Conservation (phyloP, 1,140 invertebrate genomes). For the Halyomorpha halys region DNA sequence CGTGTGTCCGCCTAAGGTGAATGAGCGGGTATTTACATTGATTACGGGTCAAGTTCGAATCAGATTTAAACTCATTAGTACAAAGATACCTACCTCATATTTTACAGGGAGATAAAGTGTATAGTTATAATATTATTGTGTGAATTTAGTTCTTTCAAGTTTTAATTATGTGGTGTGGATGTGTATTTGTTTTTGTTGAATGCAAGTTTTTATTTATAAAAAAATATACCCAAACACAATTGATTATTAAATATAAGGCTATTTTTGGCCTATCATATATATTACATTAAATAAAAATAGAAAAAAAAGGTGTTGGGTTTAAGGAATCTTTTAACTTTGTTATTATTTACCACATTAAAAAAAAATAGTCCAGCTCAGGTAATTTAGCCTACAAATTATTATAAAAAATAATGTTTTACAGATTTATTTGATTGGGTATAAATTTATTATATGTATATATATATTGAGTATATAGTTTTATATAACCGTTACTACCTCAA, state of each 20-base stretch:
- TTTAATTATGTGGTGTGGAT: conserved; percentile 12
- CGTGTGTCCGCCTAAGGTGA: conserved; percentile 14
- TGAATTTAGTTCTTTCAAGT: conserved; percentile 13
- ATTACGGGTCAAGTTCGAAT: conserved; percentile 17
- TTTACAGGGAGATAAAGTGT: conserved; percentile 20
- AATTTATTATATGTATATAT: too few relatives aligned
- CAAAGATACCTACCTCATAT: conserved; percentile 26
- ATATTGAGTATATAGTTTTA: conserved; percentile 4
- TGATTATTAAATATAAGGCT: background rate
- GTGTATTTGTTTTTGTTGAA: background rate
- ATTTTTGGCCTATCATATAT: background rate
- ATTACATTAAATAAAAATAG: background rate
- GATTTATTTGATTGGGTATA: too few relatives aligned
- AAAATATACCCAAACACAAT: too few relatives aligned
- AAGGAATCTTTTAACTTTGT: background rate
- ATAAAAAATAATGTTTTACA: too few relatives aligned
- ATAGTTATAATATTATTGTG: conserved; percentile 10
- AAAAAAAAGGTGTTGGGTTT: conserved; percentile 11
- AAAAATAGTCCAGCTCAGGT: conserved; percentile 5
- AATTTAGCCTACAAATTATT: conserved; percentile 8
- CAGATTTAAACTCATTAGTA: conserved; percentile 23
- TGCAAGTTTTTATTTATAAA: too few relatives aligned
- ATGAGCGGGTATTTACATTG: conserved; percentile 8
- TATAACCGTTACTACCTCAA: conserved; percentile 17
- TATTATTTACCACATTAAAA: background rate